A percentile compares a stretch with the other conserved stretches of the same genome.
These are phyloP conservation scores for Sinonovacula constricta DNA, from an alignment of 1,140 invertebrate species.

Conservation along the genomic window DNA sequence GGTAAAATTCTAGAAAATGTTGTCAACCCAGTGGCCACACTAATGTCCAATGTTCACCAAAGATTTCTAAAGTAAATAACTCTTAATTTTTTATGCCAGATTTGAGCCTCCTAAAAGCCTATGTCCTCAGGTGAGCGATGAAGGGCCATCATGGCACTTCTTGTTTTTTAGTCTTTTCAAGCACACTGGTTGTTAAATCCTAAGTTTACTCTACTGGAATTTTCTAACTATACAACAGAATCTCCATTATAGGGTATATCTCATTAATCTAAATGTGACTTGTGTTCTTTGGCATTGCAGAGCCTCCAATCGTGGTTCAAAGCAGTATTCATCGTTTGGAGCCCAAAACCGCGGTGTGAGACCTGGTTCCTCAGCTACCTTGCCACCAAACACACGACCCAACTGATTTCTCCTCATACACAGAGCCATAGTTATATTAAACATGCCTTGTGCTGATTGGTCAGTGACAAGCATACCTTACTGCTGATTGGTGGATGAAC, in stretches of 20 bases:
- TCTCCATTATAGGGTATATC: neutral
- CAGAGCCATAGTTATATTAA: neutral
- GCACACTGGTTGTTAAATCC: neutral
- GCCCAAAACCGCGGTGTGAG: slow-evolving; percentile 59
- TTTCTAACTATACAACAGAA: neutral
- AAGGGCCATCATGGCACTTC: too few relatives aligned
- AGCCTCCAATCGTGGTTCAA: slow-evolving; percentile 62
- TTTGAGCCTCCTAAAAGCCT: too few relatives aligned
- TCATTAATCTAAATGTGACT: too few relatives aligned
- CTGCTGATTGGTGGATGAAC: too few relatives aligned
- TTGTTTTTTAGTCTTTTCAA: neutral
- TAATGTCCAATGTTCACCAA: too few relatives aligned
- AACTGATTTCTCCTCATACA: slow-evolving; percentile 31
- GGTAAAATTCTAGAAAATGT: too few relatives aligned
- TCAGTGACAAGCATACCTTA: too few relatives aligned
- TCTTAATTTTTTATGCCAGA: too few relatives aligned
- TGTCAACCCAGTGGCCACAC: too few relatives aligned
- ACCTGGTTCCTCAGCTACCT: slow-evolving; percentile 63
- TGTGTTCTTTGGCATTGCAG: slow-evolving; percentile 45
- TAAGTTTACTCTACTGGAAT: neutral
- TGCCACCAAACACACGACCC: slow-evolving; percentile 67
- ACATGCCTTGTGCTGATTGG: too few relatives aligned
- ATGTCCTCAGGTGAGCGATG: too few relatives aligned
- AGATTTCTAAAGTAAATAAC: too few relatives aligned
- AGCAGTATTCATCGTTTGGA: slow-evolving; percentile 73